phyloP scores from a whole-genome alignment of 2,113 vertebrate species.

The Pithys albifrons region DNA sequence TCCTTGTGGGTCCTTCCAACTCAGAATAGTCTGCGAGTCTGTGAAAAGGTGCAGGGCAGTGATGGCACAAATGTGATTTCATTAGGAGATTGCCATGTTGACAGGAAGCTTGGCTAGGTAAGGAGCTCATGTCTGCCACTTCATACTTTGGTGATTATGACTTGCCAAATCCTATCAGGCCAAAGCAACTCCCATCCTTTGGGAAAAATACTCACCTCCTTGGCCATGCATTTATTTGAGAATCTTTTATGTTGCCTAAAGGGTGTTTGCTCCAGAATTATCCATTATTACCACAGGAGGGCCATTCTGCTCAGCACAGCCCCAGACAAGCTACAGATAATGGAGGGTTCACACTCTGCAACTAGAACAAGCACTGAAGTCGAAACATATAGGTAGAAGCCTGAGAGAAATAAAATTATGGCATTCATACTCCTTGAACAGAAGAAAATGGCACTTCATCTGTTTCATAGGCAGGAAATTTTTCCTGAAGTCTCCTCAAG shows the following conservation, averaged over 20 bases:
- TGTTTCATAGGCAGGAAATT: background rate
- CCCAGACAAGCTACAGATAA: background rate
- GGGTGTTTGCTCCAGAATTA: background rate
- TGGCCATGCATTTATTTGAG: background rate
- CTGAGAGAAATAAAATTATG: background rate
- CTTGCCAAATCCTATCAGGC: background rate
- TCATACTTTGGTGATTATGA: background rate
- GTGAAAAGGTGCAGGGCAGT: background rate
- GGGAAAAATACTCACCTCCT: background rate
- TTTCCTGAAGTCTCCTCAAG: background rate
- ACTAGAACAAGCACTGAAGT: background rate
- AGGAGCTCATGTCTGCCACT: background rate
- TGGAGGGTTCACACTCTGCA: background rate
- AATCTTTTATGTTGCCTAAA: background rate
- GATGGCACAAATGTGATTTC: background rate
- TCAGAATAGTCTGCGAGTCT: no score
- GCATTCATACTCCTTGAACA: background rate
- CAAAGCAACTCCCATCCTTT: background rate
- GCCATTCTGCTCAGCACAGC: background rate
- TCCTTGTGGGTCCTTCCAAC: no score
- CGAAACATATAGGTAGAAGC: background rate
- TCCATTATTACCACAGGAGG: background rate
- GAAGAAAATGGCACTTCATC: background rate
- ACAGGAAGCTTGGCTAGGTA: background rate
- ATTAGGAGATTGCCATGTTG: background rate